Percentiles rank a stretch among this genome's conserved stretches.
Evolutionary conservation across 1,140 invertebrate genomes (phyloP).

Genomic region (Penaeus indicus): DNA sequence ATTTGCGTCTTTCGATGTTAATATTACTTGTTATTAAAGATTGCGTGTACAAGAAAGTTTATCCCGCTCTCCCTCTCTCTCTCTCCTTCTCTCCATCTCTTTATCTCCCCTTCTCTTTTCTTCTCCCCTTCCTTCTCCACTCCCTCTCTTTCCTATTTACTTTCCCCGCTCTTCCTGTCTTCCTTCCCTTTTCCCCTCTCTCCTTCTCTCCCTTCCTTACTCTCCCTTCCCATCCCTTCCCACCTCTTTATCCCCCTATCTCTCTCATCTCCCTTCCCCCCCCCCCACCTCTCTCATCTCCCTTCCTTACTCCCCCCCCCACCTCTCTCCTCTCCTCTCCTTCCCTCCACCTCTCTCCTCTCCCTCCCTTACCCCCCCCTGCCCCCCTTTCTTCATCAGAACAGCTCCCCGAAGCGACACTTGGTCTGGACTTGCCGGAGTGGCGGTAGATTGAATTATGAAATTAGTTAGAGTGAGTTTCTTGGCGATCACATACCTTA

Average conservation of each 20-base stretch:
- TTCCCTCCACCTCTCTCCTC: no score
- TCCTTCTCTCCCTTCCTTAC: background rate
- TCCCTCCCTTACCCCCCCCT: background rate
- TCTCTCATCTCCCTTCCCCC: no score
- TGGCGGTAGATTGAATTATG: conserved; percentile 59
- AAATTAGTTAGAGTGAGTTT: conserved; percentile 59
- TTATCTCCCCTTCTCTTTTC: no score
- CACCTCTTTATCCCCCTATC: no score
- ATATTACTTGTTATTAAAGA: no score
- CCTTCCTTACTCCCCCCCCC: background rate
- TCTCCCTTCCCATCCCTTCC: background rate
- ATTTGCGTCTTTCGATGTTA: no score
- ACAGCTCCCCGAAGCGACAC: background rate
- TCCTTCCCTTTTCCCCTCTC: no score
- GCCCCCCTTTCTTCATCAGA: conserved; percentile 32
- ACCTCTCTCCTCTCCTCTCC: background rate
- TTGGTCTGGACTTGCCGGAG: conserved; percentile 35
- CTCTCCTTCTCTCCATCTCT: no score
- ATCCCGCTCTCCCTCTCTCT: no score
- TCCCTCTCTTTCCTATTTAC: background rate
- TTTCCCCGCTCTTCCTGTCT: background rate
- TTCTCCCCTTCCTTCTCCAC: no score
- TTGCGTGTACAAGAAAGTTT: no score
- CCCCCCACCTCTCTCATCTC: background rate
- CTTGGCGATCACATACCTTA: conserved; percentile 55